Percentiles rank a stretch among this genome's conserved stretches.
Conservation (phyloP, 1,140 invertebrate species). For the honey bee (Apis mellifera) region DNA sequence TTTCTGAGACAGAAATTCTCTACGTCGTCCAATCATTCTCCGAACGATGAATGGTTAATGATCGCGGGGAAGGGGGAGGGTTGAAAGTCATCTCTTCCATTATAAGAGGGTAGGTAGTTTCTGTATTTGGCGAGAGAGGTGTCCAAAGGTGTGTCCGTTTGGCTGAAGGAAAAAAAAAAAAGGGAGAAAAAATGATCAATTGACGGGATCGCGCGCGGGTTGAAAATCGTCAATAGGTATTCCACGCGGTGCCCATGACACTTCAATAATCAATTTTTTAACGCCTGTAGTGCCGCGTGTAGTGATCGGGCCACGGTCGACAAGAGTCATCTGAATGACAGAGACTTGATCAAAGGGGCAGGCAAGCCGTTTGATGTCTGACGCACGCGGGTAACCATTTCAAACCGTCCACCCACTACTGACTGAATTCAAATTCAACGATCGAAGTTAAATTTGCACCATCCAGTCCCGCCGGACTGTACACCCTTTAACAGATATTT, state of each 20-base stretch:
- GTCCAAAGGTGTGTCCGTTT: too few species aligned
- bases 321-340: constrained; percentile 74
- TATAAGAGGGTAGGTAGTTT: too few species aligned
- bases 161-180: too few species aligned
- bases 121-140: too few species aligned
- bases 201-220: constrained; percentile 11
- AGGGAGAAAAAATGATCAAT: constrained; percentile 29
- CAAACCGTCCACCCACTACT: constrained; percentile 59
- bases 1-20: constrained; percentile 2
- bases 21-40: neutral
- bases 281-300: constrained; percentile 32
- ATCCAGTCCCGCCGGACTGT: constrained; percentile 5
- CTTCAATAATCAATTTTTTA: constrained; percentile 66
- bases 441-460: constrained; percentile 62
- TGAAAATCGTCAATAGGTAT: constrained; percentile 45
- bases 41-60: constrained; percentile 20
- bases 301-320: constrained; percentile 56
- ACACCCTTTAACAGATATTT: constrained; percentile 49
- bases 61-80: neutral
- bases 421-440: constrained; percentile 62
- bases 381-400: constrained; percentile 67
- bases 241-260: constrained; percentile 60
- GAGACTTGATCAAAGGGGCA: constrained; percentile 74
- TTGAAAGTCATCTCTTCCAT: neutral
- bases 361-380: constrained; percentile 74